Evolutionary conservation across 2,113 vertebrate genomes (phyloP).

Genomic region (Osmerus eperlanus): DNA sequence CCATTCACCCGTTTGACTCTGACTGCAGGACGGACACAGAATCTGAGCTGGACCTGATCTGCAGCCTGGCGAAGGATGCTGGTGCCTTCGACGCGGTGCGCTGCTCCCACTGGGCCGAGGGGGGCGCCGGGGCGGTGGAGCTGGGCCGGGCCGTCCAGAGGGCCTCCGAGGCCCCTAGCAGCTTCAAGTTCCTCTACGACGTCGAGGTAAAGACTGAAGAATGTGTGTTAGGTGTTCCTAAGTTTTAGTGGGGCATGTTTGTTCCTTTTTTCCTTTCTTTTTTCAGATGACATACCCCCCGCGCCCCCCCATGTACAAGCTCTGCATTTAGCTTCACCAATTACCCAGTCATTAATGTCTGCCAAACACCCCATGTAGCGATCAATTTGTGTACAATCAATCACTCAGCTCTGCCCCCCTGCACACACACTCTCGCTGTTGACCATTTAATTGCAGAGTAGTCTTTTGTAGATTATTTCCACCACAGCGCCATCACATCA

Average conservation of each 20-base stretch:
- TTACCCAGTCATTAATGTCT: too few relatives aligned
- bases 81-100: slow-evolving; percentile 92
- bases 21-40: slow-evolving; percentile 83
- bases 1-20: not conserved
- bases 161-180: slow-evolving; percentile 81
- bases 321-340: too few relatives aligned
- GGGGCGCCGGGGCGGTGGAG: slow-evolving; percentile 83
- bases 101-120: slow-evolving; percentile 94
- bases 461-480: too few relatives aligned
- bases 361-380: too few relatives aligned
- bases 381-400: too few relatives aligned
- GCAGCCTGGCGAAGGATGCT: slow-evolving; percentile 78
- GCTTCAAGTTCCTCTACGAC: slow-evolving; percentile 91
- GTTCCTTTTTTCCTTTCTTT: not conserved
- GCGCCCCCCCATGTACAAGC: not conserved
- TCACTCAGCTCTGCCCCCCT: too few relatives aligned
- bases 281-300: not conserved
- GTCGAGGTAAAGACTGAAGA: slow-evolving; percentile 72
- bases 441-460: too few relatives aligned
- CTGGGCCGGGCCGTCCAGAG: slow-evolving; percentile 85
- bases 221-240: too few relatives aligned
- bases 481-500: too few relatives aligned
- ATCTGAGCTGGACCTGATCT: slow-evolving; percentile 84
- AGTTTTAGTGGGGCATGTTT: not conserved
- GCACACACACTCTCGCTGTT: too few relatives aligned